These are phyloP conservation scores for Rhodophaea formosa DNA, from an alignment of 2,888 invertebrate species.

Conservation along the genomic window DNA sequence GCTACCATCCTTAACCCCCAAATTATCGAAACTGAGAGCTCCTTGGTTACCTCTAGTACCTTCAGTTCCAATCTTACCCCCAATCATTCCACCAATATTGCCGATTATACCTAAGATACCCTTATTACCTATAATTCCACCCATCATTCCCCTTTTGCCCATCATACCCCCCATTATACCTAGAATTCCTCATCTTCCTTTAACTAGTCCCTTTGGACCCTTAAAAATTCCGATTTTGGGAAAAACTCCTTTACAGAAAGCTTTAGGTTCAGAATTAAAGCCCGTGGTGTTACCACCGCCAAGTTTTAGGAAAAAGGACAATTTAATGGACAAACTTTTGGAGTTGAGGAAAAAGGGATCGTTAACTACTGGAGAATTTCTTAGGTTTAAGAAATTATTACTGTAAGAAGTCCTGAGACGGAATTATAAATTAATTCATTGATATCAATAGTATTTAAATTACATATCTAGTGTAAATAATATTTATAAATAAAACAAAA, in stretches of 20 bases:
- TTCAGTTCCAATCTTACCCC: constrained; percentile 17
- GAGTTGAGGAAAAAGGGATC: constrained; percentile 49
- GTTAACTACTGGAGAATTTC: constrained; percentile 46
- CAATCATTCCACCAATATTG: constrained; percentile 28
- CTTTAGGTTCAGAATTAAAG: constrained; percentile 38
- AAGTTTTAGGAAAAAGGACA: constrained; percentile 29
- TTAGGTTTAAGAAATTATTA: constrained; percentile 49
- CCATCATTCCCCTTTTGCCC: constrained; percentile 30
- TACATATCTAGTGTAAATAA: too few relatives aligned
- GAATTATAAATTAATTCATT: too few relatives aligned
- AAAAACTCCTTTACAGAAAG: constrained; percentile 37
- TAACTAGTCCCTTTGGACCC: constrained; percentile 35
- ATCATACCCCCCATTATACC: constrained; percentile 28
- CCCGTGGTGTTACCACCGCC: constrained; percentile 30
- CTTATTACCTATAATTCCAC: constrained; percentile 30
- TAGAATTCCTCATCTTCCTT: constrained; percentile 30
- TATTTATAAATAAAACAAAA: too few relatives aligned
- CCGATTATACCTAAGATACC: constrained; percentile 30
- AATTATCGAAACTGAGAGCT: constrained; percentile 27
- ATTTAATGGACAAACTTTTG: constrained; percentile 42
- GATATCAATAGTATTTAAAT: too few relatives aligned
- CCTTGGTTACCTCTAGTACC: constrained; percentile 23
- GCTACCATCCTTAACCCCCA: constrained; percentile 24
- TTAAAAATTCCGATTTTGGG: constrained; percentile 41
- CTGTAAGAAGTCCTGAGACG: constrained; percentile 27